Conservation (phyloP, 2,888 invertebrate species). For the Euplexia lucipara region DNA sequence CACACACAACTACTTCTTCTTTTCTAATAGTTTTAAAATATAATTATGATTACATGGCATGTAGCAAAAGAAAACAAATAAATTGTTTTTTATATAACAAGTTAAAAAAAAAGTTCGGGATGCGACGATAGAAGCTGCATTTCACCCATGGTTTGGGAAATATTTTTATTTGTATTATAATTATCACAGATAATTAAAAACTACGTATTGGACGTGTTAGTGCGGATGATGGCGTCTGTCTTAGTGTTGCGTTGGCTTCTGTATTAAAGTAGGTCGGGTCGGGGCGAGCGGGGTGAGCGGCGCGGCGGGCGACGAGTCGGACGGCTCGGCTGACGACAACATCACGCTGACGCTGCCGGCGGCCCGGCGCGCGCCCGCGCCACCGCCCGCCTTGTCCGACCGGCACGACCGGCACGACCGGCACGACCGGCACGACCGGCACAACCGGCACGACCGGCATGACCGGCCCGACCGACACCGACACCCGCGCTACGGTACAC, state of each 20-base stretch:
- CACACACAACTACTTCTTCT: too few species aligned
- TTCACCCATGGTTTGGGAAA: too few species aligned
- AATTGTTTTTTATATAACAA: too few species aligned
- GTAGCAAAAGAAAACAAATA: too few species aligned
- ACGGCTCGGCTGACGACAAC: slow-evolving; percentile 91
- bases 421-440: too few species aligned
- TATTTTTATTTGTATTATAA: too few species aligned
- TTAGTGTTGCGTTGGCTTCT: slow-evolving; percentile 55
- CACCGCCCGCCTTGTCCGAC: slow-evolving; percentile 51
- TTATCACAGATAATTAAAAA: neutral
- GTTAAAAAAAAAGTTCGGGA: too few species aligned
- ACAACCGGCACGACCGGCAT: too few species aligned
- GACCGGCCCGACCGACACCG: slow-evolving; percentile 51
- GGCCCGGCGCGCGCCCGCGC: slow-evolving; percentile 62
- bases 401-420: too few species aligned
- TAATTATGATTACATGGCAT: too few species aligned
- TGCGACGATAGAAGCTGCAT: too few species aligned
- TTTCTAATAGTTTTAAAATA: too few species aligned
- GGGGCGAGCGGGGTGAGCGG: slow-evolving; percentile 53
- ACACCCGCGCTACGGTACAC: slow-evolving; percentile 69
- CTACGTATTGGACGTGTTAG: slow-evolving; percentile 3
- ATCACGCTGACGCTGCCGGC: slow-evolving; percentile 91
- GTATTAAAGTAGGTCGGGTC: slow-evolving; percentile 63
- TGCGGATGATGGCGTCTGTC: slow-evolving; percentile 14
- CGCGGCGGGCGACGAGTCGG: slow-evolving; percentile 84